Percentiles rank a stretch among this genome's conserved stretches.
Evolutionary conservation across 1,140 invertebrate genomes (phyloP).

Genomic region (Rhagoletis pomonella): DNA sequence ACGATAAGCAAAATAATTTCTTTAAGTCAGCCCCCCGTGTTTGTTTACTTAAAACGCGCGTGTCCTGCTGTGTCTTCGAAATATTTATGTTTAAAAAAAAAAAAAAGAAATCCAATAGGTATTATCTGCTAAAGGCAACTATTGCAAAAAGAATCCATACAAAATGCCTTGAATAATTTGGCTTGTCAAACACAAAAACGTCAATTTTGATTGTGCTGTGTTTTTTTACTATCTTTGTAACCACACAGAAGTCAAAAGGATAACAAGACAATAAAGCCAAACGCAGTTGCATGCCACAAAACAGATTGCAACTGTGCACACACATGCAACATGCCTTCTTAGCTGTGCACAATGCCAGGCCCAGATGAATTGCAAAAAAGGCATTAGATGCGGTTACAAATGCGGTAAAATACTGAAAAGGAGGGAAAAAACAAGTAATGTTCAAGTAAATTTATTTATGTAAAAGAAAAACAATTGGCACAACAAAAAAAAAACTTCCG

Average conservation of each 20-base stretch:
- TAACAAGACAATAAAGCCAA: constrained; percentile 50
- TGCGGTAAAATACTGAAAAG: not conserved
- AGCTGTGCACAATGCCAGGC: not conserved
- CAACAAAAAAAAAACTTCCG: constrained; percentile 17
- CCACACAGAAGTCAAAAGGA: constrained; percentile 49
- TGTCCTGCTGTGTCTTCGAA: not conserved
- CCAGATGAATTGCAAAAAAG: constrained; percentile 12
- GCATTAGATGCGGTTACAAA: constrained; percentile 38
- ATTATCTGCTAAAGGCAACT: not conserved
- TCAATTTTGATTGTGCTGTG: constrained; percentile 7
- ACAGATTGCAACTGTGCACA: constrained; percentile 44
- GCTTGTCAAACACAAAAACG: constrained; percentile 33
- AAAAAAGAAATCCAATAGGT: too few relatives aligned
- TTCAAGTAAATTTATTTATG: not conserved
- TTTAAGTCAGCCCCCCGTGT: too few relatives aligned
- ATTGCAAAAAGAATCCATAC: not conserved
- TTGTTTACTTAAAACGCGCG: constrained; percentile 41
- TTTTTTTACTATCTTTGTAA: not conserved
- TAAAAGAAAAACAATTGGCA: not conserved
- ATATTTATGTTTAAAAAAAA: not conserved
- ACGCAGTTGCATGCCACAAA: constrained; percentile 34
- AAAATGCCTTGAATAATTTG: constrained; percentile 25
- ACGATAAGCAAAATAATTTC: too few relatives aligned
- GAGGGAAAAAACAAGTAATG: not conserved
- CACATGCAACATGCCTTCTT: not conserved